Evolutionary conservation across 1,140 invertebrate genomes (phyloP).

Genomic region (Eubasilissa regina): DNA sequence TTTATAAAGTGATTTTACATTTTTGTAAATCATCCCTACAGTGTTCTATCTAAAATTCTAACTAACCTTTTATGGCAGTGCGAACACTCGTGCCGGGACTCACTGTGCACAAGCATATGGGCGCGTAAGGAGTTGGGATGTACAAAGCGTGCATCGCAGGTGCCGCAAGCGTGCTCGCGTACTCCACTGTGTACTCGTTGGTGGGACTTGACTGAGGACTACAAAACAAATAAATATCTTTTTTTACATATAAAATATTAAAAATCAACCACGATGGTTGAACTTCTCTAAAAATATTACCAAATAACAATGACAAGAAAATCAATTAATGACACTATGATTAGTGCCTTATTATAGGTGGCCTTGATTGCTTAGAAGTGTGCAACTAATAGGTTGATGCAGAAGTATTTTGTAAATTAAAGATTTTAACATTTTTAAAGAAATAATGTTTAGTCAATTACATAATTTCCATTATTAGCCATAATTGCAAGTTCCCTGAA

Average conservation of each 20-base stretch:
- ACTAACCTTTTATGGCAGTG: slow-evolving; percentile 24
- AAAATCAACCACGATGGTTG: neutral
- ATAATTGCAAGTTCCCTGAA: too few species aligned
- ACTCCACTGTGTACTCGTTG: slow-evolving; percentile 18
- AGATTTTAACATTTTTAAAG: too few species aligned
- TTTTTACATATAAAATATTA: neutral
- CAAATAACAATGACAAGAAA: too few species aligned
- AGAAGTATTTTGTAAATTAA: too few species aligned
- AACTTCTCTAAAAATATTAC: neutral
- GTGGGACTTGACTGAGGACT: slow-evolving; percentile 26
- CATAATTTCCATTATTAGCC: too few species aligned
- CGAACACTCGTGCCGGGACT: slow-evolving; percentile 3
- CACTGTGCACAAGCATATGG: slow-evolving; percentile 11
- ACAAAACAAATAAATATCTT: neutral
- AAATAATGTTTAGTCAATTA: too few species aligned
- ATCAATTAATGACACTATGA: neutral
- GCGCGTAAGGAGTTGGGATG: slow-evolving; percentile 20
- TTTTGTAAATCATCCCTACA: too few species aligned
- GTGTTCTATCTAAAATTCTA: neutral
- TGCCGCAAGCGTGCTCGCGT: neutral
- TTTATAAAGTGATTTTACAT: too few species aligned
- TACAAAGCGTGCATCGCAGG: slow-evolving; percentile 13
- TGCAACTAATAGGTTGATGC: too few species aligned
- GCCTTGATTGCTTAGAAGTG: too few species aligned
- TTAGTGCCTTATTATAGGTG: too few species aligned